Conservation (phyloP, 92 coral and sea anemone genomes). For the Phymanthus crucifer region DNA sequence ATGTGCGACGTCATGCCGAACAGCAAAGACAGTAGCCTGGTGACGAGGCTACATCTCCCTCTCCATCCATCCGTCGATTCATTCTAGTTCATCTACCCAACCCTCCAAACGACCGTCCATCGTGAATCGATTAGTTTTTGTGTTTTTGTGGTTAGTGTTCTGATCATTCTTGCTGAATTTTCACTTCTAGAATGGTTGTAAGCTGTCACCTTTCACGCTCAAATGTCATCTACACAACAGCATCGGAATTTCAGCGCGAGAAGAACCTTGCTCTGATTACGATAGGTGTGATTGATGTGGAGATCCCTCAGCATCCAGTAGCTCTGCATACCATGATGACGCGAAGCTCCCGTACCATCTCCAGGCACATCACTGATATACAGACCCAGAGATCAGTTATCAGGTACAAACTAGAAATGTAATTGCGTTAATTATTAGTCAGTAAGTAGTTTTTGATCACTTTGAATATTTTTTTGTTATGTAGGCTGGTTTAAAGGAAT, state of each 20-base stretch:
- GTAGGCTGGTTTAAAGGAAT: no score
- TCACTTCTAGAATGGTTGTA: conserved; percentile 76
- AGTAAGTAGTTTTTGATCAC: no score
- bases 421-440: no score
- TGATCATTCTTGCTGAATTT: not conserved
- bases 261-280: conserved; percentile 79
- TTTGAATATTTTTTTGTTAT: no score
- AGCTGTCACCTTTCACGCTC: conserved; percentile 88
- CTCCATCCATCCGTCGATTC: no score
- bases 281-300: conserved; percentile 87
- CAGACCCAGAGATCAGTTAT: conserved; percentile 93
- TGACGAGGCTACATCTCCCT: no score
- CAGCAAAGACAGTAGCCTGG: no score
- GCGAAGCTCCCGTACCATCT: conserved; percentile 92
- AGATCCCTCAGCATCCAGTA: conserved; percentile 98
- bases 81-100: no score
- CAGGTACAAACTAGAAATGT: no score
- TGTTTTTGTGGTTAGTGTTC: not conserved
- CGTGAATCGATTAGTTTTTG: no score
- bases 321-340: conserved; percentile 99
- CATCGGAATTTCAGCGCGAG: conserved; percentile 64
- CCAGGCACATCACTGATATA: conserved; percentile 93
- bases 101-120: no score
- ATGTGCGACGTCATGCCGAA: no score
- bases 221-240: conserved; percentile 87